Percentiles rank a stretch among this genome's conserved stretches.
phyloP scores from a whole-genome alignment of 2,113 vertebrate genomes.

The Bothrops jararaca region DNA sequence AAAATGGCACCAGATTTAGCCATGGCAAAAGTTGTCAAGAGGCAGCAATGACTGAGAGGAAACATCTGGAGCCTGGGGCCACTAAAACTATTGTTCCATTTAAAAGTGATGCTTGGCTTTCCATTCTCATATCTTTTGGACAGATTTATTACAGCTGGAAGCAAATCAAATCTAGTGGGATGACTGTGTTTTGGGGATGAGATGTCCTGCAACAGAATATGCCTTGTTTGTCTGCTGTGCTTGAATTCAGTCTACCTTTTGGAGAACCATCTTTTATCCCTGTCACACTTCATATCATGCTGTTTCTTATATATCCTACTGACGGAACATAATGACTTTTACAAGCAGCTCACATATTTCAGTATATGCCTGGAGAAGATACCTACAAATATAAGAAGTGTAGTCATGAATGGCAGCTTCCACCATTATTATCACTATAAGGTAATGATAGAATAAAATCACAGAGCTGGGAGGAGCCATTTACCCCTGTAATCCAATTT shows the following conservation, averaged over 20 bases:
- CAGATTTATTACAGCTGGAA: slow-evolving; percentile 2
- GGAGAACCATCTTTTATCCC: not conserved
- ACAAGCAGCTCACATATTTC: not conserved
- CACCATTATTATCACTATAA: not conserved
- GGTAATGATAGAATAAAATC: not conserved
- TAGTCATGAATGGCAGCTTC: not conserved
- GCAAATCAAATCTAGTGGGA: slow-evolving; percentile 13
- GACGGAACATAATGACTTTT: not conserved
- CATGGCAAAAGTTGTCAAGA: slow-evolving; percentile 26
- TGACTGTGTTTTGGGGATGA: not conserved
- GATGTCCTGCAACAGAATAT: not conserved
- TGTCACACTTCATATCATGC: not conserved
- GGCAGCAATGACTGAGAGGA: not conserved
- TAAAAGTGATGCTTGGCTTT: slow-evolving; percentile 7
- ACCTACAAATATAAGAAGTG: not conserved
- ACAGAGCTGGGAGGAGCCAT: not conserved
- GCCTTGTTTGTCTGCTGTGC: not conserved
- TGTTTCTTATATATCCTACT: not conserved
- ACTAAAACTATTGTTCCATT: not conserved
- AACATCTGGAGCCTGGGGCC: slow-evolving; percentile 52
- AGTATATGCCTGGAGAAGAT: not conserved
- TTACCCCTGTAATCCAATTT: not conserved
- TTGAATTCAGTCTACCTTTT: not conserved
- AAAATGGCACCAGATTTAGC: slow-evolving; percentile 14
- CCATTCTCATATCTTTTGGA: slow-evolving; percentile 16